A percentile compares a stretch with the other conserved stretches of the same genome.
Conservation (phyloP, 2,888 invertebrate genomes). For the Dryadula phaetusa region DNA sequence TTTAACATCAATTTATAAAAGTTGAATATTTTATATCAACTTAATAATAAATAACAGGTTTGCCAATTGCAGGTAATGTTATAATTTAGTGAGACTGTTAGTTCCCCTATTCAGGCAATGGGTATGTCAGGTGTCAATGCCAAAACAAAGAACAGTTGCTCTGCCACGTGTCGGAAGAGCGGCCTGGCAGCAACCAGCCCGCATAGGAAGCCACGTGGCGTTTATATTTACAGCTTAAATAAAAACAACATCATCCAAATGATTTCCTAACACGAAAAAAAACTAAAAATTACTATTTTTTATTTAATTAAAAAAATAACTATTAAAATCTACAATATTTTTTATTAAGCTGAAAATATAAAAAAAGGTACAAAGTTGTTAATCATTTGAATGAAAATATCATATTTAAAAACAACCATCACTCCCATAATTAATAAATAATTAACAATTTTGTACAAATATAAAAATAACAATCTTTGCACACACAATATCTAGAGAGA, state of each 20-base stretch:
- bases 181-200: constrained; percentile 62
- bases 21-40: not conserved
- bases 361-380: not conserved
- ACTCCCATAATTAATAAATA: not conserved
- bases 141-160: constrained; percentile 74
- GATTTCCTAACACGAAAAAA: too few relatives aligned
- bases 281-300: too few relatives aligned
- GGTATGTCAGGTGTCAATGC: constrained; percentile 58
- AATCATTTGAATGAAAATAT: not conserved
- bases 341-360: constrained; percentile 1
- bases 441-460: constrained; percentile 2
- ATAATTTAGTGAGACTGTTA: constrained; percentile 66
- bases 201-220: constrained; percentile 67
- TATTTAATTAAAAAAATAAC: not conserved
- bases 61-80: constrained; percentile 55
- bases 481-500: too few relatives aligned
- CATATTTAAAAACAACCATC: not conserved
- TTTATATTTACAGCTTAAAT: constrained; percentile 2
- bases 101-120: constrained; percentile 75
- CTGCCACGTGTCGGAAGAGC: constrained; percentile 81
- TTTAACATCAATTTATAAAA: not conserved
- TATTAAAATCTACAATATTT: not conserved
- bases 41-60: constrained; percentile 35
- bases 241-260: too few relatives aligned
- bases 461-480: not conserved